A percentile compares a stretch with the other conserved stretches of the same genome.
These are phyloP conservation scores for Calypte anna DNA, from an alignment of 2,113 vertebrate genomes.

Conservation along the genomic window DNA sequence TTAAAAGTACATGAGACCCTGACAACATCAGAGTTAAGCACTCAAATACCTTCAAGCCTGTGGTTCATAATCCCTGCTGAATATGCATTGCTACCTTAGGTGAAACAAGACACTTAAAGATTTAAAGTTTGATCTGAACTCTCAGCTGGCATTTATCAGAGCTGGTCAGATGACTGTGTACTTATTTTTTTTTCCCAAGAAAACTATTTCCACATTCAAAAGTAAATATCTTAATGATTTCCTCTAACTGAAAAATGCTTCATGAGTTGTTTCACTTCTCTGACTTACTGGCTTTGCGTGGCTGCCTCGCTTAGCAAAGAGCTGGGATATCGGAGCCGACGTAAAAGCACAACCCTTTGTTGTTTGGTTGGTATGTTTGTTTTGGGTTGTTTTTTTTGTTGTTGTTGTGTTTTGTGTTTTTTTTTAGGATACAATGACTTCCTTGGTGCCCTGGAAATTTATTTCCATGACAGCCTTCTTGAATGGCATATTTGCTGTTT, in stretches of 20 bases:
- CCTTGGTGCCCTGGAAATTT: background rate
- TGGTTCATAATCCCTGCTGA: background rate
- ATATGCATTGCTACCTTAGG: background rate
- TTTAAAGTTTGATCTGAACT: constrained; percentile 24
- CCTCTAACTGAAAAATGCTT: background rate
- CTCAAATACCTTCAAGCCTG: background rate
- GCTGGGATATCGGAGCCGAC: background rate
- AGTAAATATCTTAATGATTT: background rate
- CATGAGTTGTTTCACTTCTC: background rate
- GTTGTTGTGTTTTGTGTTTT: background rate
- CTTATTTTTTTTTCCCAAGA: background rate
- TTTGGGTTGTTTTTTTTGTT: too few species aligned
- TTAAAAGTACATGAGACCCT: background rate
- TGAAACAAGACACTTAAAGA: background rate
- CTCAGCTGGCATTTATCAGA: background rate
- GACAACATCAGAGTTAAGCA: background rate
- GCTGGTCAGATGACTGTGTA: background rate
- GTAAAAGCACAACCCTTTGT: background rate
- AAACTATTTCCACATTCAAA: background rate
- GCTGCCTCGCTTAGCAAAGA: background rate
- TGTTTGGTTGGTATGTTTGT: too few species aligned
- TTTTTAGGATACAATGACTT: background rate
- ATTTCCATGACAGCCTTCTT: constrained; percentile 65
- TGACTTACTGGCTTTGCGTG: background rate
- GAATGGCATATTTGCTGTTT: constrained; percentile 36